phyloP scores from a whole-genome alignment of 2,113 vertebrate species.

The Spea multiplicata region DNA sequence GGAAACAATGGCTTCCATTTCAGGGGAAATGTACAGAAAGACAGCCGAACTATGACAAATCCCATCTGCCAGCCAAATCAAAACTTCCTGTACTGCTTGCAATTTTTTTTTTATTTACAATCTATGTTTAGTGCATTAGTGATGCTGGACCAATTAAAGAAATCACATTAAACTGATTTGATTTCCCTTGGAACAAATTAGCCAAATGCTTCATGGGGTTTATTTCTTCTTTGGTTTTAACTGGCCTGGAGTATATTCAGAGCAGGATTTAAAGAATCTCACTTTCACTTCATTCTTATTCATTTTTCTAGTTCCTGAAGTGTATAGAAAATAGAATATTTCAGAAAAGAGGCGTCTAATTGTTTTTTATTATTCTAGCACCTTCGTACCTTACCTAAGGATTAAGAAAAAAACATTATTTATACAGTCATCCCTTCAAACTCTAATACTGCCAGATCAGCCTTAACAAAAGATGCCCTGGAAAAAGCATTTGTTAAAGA shows the following conservation, averaged over 20 bases:
- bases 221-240: not conserved
- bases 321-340: not conserved
- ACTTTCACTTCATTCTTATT: not conserved
- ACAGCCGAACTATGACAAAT: not conserved
- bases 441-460: too few species aligned
- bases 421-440: too few species aligned
- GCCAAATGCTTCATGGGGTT: slow-evolving; percentile 37
- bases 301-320: not conserved
- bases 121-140: slow-evolving; percentile 21
- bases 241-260: slow-evolving; percentile 5
- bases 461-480: too few species aligned
- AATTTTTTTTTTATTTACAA: slow-evolving; percentile 28
- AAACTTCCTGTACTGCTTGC: not conserved
- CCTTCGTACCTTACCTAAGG: too few species aligned
- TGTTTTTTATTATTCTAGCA: too few species aligned
- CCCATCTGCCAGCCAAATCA: slow-evolving; percentile 20
- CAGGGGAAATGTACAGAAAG: not conserved
- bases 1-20: too few species aligned
- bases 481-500: too few species aligned
- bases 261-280: slow-evolving; percentile 4
- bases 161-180: slow-evolving; percentile 31
- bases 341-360: not conserved
- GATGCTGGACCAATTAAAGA: slow-evolving; percentile 31
- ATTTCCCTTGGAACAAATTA: slow-evolving; percentile 40
- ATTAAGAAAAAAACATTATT: too few species aligned